Evolutionary conservation across 2,888 invertebrate genomes (phyloP), one percentile per base, ranked within the genome.

Genomic region (Pomacea canaliculata): DNA sequence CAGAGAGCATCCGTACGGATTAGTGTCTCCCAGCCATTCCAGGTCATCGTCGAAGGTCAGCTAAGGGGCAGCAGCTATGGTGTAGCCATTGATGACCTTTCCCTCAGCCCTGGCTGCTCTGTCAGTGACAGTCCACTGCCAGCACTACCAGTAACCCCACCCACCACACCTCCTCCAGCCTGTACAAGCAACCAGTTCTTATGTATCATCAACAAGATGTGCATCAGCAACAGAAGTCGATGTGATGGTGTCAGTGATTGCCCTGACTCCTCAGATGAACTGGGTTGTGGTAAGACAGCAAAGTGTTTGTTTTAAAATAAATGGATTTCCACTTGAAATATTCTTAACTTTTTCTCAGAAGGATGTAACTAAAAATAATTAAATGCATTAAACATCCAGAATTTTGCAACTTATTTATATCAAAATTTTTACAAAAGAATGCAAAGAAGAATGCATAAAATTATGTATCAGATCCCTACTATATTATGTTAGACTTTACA

Each of bases 1-100:
- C 82, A 85, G 66, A 79, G 83, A 59, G 82, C 84, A 16, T 75
- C 71, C 46, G 67, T 86, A 10, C 79, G 77, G n/a, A 77, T 89
- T 9, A 78, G 74, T 27, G 74, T 83, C 49, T 76, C 78, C 18
- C 75, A 78, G 37, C 78, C 81, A 12, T 86, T 85, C 84, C 85
- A 89, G 80, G 78, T 90, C 10, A 85, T 88, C 49, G 85, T 90
- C 62, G 89, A 89, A 76, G 90, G 84, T 7, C 81, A 82, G 19
- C 82, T 85, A 51, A 89, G 86, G 27, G 84, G 84, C 71, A 83
- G 83, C 51, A 84, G 78, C 76, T 76, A 78, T 18, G 89, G 89
- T 73, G 84, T 90, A 59, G 88, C 89, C 51, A 85, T 90, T 74
- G 90, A 90, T 80, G 90, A 90, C 73, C 76, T 89, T 18, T 83